Conservation (phyloP, 2,888 invertebrate species). For the Criorhina ranunculi region DNA sequence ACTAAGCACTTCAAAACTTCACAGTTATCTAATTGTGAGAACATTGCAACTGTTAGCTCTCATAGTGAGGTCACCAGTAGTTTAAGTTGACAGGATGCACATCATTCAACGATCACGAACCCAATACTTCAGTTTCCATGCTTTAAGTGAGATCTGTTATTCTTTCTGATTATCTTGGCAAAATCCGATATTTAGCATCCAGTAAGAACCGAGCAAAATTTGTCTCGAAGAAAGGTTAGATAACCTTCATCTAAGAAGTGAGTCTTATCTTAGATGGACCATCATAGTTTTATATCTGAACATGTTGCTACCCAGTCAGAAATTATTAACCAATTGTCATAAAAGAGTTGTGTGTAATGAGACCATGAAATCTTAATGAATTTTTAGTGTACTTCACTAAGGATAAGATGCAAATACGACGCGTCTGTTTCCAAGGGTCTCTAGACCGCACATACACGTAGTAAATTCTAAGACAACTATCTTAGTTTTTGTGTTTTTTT, state of each 20-base stretch:
- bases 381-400: conserved; percentile 9
- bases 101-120: too few relatives aligned
- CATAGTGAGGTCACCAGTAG: too few relatives aligned
- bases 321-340: conserved; percentile 23
- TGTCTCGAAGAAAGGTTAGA: too few relatives aligned
- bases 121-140: too few relatives aligned
- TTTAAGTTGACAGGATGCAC: too few relatives aligned
- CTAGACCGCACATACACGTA: not conserved
- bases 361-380: conserved; percentile 10
- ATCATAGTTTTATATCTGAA: conserved; percentile 6
- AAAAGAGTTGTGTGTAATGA: conserved; percentile 26
- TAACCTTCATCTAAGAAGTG: not conserved
- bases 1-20: too few relatives aligned
- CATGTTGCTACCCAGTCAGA: conserved; percentile 15
- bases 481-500: conserved; percentile 21
- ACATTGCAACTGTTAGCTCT: too few relatives aligned
- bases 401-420: conserved; percentile 33
- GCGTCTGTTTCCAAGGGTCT: conserved; percentile 14
- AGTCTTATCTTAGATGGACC: conserved; percentile 29
- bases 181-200: not conserved
- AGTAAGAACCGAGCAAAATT: not conserved
- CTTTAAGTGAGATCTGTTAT: too few relatives aligned
- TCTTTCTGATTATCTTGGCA: not conserved
- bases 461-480: conserved; percentile 12
- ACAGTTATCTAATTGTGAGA: too few relatives aligned